Conservation (phyloP, 2,113 vertebrate species). For the Eurypyga helias region DNA sequence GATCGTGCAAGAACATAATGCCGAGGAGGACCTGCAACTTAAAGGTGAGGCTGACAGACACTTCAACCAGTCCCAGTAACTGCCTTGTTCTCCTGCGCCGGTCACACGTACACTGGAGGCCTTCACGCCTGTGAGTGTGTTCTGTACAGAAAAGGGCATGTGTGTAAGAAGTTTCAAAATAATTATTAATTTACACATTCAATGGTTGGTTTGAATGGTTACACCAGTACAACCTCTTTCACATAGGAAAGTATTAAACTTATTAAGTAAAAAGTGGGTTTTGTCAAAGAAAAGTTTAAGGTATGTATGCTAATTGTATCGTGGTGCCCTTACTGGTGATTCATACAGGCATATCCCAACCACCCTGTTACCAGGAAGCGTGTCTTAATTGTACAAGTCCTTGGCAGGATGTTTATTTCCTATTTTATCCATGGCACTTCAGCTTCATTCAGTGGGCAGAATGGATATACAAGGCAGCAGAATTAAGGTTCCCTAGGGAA, state of each 20-base stretch:
- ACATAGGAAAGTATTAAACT: not conserved
- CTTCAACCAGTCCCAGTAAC: not conserved
- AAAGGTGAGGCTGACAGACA: not conserved
- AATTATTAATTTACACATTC: not conserved
- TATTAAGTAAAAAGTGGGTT: not conserved
- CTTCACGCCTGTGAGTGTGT: not conserved
- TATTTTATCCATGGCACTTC: not conserved
- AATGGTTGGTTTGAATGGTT: not conserved
- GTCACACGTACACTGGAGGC: not conserved
- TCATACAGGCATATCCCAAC: not conserved
- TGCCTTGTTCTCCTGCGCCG: not conserved
- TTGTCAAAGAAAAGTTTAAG: not conserved
- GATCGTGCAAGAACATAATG: not conserved
- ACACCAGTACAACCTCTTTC: not conserved
- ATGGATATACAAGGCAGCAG: not conserved
- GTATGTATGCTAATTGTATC: not conserved
- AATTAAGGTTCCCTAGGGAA: slow-evolving; percentile 4
- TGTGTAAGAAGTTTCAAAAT: not conserved
- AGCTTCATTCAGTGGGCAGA: not conserved
- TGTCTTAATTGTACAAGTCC: not conserved
- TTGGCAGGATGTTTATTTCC: not conserved
- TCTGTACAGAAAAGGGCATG: not conserved
- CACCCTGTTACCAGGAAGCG: not conserved
- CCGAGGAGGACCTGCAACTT: not conserved
- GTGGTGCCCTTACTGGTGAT: not conserved